phyloP scores from a whole-genome alignment of 2,797 vertebrate genomes.

The Muscicapa comitata region DNA sequence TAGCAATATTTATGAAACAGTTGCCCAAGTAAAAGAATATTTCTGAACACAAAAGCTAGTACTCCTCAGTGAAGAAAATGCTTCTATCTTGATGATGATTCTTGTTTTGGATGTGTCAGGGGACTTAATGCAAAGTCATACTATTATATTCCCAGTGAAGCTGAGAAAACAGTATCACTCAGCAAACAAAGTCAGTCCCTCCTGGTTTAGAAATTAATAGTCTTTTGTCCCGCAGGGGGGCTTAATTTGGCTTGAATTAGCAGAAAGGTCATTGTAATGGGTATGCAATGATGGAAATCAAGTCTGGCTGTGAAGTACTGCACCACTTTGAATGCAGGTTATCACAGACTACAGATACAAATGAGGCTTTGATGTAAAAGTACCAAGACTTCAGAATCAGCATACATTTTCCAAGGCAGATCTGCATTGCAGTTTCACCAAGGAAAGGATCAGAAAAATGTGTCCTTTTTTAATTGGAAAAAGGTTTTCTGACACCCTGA shows the following conservation, averaged over 20 bases:
- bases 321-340: neutral
- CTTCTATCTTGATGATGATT: neutral
- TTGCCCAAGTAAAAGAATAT: neutral
- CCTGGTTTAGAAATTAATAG: neutral
- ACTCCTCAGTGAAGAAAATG: neutral
- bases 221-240: neutral
- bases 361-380: neutral
- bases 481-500: neutral
- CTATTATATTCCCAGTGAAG: neutral
- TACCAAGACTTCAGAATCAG: neutral
- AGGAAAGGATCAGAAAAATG: neutral
- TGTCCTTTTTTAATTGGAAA: neutral
- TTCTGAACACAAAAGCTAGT: neutral
- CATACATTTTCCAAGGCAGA: conserved; percentile 9
- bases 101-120: neutral
- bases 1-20: conserved; percentile 1
- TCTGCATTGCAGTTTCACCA: conserved; percentile 33
- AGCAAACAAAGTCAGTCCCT: neutral
- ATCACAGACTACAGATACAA: neutral
- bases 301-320: neutral
- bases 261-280: conserved; percentile 2
- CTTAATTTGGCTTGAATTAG: conserved; percentile 6
- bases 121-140: neutral
- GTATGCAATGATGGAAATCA: neutral
- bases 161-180: neutral